Percentiles rank a stretch among this genome's conserved stretches.
These are phyloP conservation scores for Platichthys stellatus DNA, from an alignment of 2,113 vertebrate genomes.

Conservation along the genomic window DNA sequence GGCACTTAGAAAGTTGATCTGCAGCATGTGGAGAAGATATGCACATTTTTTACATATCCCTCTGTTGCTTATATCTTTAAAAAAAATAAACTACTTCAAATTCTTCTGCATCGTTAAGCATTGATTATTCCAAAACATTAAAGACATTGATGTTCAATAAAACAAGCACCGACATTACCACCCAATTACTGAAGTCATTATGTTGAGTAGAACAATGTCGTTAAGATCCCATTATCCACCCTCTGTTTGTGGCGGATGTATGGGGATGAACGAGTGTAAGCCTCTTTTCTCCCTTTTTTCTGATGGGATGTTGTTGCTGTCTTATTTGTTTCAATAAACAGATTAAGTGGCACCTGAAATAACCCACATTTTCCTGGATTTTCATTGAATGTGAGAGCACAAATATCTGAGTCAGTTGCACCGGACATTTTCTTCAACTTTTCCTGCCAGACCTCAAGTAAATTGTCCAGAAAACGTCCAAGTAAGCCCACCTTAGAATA, in stretches of 20 bases:
- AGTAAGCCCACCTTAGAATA: too few species aligned
- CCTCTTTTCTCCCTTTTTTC: background rate
- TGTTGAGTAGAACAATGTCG: slow-evolving; percentile 24
- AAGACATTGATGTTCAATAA: slow-evolving; percentile 23
- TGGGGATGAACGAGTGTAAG: background rate
- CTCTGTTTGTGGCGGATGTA: slow-evolving; percentile 4
- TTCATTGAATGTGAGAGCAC: too few species aligned
- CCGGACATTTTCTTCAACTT: too few species aligned
- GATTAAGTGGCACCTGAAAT: background rate
- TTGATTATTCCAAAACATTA: slow-evolving; percentile 39
- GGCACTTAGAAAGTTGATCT: background rate
- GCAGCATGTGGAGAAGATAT: background rate
- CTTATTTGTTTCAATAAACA: background rate
- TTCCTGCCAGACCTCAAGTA: too few species aligned
- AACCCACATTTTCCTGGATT: background rate
- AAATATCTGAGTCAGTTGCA: too few species aligned
- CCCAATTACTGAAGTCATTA: slow-evolving; percentile 51
- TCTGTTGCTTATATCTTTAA: background rate
- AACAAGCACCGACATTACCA: slow-evolving; percentile 28
- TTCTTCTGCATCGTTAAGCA: slow-evolving; percentile 29
- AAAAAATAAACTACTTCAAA: background rate
- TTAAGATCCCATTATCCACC: slow-evolving; percentile 52
- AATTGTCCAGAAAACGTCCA: too few species aligned
- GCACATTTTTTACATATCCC: background rate
- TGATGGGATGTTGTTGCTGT: background rate